Conservation (phyloP, 2,797 vertebrate genomes). For the Melanotaenia pygmaea region DNA sequence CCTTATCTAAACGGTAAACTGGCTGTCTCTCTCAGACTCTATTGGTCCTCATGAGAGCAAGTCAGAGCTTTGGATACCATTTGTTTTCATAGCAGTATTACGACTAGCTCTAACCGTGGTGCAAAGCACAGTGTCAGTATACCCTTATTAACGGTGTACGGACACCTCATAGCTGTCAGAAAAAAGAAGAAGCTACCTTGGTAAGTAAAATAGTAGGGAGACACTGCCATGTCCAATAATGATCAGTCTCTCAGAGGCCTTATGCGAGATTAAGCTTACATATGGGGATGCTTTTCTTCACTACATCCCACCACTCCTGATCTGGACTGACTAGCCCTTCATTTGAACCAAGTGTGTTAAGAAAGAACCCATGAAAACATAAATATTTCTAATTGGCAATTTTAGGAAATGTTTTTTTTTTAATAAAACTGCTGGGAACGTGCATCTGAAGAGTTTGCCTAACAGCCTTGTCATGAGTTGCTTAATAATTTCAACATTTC, state of each 20-base stretch:
- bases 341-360: slow-evolving; percentile 29
- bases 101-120: slow-evolving; percentile 17
- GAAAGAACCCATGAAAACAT: neutral
- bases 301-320: slow-evolving; percentile 41
- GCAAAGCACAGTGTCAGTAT: slow-evolving; percentile 31
- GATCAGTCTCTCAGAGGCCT: slow-evolving; percentile 52
- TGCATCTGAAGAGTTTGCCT: neutral
- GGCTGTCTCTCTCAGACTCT: slow-evolving; percentile 20
- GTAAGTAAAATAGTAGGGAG: slow-evolving; percentile 51
- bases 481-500: neutral
- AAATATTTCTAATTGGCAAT: neutral
- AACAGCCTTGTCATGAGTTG: neutral
- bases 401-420: neutral
- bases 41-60: slow-evolving; percentile 28
- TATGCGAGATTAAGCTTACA: slow-evolving; percentile 56
- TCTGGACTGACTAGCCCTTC: slow-evolving; percentile 27
- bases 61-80: slow-evolving; percentile 32
- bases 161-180: slow-evolving; percentile 64
- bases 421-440: neutral
- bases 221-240: slow-evolving; percentile 71
- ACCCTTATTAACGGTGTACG: slow-evolving; percentile 51
- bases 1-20: slow-evolving; percentile 40
- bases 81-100: slow-evolving; percentile 40
- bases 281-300: slow-evolving; percentile 48
- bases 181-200: slow-evolving; percentile 51